Evolutionary conservation across 1,140 invertebrate species (phyloP), one percentile per base, ranked within the genome.

Genomic region (Oncopodura yosiiana): DNA sequence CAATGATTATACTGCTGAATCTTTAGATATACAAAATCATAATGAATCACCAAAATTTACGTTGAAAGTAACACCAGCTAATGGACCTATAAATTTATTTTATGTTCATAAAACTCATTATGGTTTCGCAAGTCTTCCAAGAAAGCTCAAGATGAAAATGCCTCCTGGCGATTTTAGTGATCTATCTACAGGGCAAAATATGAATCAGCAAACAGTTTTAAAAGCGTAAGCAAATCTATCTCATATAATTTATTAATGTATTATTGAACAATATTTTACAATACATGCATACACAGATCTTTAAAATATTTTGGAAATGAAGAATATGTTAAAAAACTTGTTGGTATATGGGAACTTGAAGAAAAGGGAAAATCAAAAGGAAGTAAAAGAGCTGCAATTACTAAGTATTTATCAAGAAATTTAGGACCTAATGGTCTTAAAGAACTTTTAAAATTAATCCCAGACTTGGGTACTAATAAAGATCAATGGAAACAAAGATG

Each of bases 341-440:
- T 93, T 3, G 72, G 74, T 2, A 89, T 81, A 68, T 74, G 86
- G 26, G 82, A 85, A 1, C 72, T 93, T 3, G 91, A 94, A 65
- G 89, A 93, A 61, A 84, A 85, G 62, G 37, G 37, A 24, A 92
- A 91, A 67, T 86, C 82, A 21, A 80, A 80, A 41, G 86, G 91
- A 60, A 83, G 83, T 4, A 60, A 60, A 30, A 23, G 45, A 46
- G 26, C 53, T 12, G 42, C 24, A 11, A 41, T 66, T 92, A 92
- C 63, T 81, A 77, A 55, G 37, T 39, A 42, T 11, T 43, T 58
- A 9, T 26, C 60, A 14, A 38, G 61, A 32, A 63, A 63, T 30
- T 50, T 55, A 48, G 61, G 61, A 5, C 58, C 61, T 1, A 43
- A 53, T 12, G 41, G 29, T 11, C 21, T 63, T 11, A 52, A 51